Base-by-base conservation (phyloP, 1,140 invertebrate species). In the Heliconius hermathena region DNA sequence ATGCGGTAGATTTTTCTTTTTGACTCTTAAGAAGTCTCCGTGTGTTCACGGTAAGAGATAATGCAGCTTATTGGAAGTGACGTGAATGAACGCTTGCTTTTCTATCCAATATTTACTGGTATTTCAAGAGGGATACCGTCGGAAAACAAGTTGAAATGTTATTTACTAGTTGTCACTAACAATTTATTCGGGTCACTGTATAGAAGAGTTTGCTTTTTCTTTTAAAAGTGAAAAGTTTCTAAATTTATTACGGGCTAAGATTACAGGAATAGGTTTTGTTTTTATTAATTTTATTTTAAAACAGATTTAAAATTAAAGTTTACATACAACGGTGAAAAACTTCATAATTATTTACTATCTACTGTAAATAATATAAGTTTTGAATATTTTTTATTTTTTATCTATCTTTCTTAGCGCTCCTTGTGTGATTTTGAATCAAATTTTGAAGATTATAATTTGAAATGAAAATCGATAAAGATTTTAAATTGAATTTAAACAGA, bases 21-120 rank as follows among this genome's bases (percentile, higher is more conserved):
- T 57, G 60, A 41, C 75, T 81, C 57, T 77, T 38, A 71, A 73
- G 75, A 77, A 77, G 77, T 81, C 76, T 73, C 79, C 46, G 79
- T 49, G 22, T 73, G 60, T 71, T 79, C 73, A 80, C 78, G 74
- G 73, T 74, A 73, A 76, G 77, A 57, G 75, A 81, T 77, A 77
- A 77, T 74, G 79, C 79, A 74, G 29, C 41, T 77, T 81, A 81
- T 77, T 74, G 72, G 75, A 74, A 52, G 71, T 36, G 79, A 81
- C 79, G 73, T 20, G 49, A 76, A 80, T 49, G 60, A 66, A 76
- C 26, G 72, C 54, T 77, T 60, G 57, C 75, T 52, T 38, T 75
- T 75, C 6, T 70, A 75, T 75, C 74, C 16, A 75, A 60, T 33
- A 74, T 54, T n/a, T 75, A 66, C 33, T 29, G 9, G 16, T 22